Evolutionary conservation across 2,888 invertebrate genomes (phyloP), one percentile per base, ranked within the genome.

Genomic region (Andrena minutula): DNA sequence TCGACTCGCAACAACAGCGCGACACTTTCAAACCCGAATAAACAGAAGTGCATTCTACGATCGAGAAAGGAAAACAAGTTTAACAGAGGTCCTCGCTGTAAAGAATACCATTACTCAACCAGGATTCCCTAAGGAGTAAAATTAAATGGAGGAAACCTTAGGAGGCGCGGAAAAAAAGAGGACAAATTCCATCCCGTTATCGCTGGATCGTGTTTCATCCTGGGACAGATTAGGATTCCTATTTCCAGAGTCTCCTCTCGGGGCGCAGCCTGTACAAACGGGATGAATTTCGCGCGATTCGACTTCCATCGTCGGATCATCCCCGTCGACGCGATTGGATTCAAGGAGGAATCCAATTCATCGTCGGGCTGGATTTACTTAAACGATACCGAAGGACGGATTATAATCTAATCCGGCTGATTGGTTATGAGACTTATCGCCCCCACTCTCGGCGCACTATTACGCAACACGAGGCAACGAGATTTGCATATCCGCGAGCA

Each of bases 361-460:
- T 76, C 77, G 66, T 41, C 32, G 32, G 12, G 53, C 30, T 70
- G 68, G 71, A 79, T 89, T 88, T 86, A 84, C 87, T 88, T 86
- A 82, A 83, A 79, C 63, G 77, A 75, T 75, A 76, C 61, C 78
- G 78, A 79, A 81, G 81, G 81, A 77, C 58, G 82, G 81, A 85
- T 87, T 86, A 51, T 51, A 84, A 83, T 84, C 82, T 76, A 76
- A 79, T 83, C 73, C 79, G 64, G 75, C 75, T 79, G 84, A 89
- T 85, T 84, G 84, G 75, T 88, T 80, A 79, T 80, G 74, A 78
- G 84, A 86, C 82, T 88, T 89, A 85, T 87, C 88, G 47, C 73
- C 70, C 41, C 77, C 71, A 75, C 75, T 82, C 83, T 49, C 20
- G 51, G 61, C 77, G 72, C 76, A 70, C 65, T 71, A 73, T 84